Evolutionary conservation across 2,888 invertebrate genomes (phyloP), one percentile per base, ranked within the genome.

Genomic region (Drosophila greeni): DNA sequence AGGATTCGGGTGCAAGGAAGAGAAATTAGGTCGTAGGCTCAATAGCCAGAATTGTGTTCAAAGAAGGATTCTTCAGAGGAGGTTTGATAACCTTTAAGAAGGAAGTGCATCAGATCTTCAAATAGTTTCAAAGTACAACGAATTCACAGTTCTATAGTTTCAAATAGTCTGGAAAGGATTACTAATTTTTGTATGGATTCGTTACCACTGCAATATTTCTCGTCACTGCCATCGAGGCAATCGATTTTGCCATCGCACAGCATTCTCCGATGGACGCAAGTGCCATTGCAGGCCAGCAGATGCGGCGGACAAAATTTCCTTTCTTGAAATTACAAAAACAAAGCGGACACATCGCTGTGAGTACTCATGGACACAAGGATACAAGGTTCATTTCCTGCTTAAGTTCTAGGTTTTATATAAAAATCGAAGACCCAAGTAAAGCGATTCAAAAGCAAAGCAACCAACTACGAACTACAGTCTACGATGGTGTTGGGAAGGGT

Each of bases 201-300:
- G 48, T 86, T 87, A 86, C 87, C 87, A 78, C 75, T 73, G 77
- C 89, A 89, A 74, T 85, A 72, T 57, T 67, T 75, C 73, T 88
- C 88, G 79, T 93, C 93, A 70, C 90, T 91, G 51, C 85, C 87
- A 82, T 92, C 92, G 8, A 72, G 26, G 76, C 93, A 93, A 82
- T 93, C 92, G 3, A 78, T 57, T 42, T 90, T 86, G 26, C 90
- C 90, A 87, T 94, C 92, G 87, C 94, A 94, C 12, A 86, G 85
- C 23, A 87, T 86, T 26, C 79, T 76, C 64, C 75, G 82, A 56
- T 88, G 84, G 61, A 91, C 87, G 80, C 92, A 92, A 66, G 89
- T 89, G 31, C 90, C 90, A 74, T 89, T 84, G 75, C 90, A 67
- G 81, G 51, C 37, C 18, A 76, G 36, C 14, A 47, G 42, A 59